Evolutionary conservation across 2,888 invertebrate species (phyloP), one percentile per base, ranked within the genome.

Genomic region (Leptothorax acervorum): DNA sequence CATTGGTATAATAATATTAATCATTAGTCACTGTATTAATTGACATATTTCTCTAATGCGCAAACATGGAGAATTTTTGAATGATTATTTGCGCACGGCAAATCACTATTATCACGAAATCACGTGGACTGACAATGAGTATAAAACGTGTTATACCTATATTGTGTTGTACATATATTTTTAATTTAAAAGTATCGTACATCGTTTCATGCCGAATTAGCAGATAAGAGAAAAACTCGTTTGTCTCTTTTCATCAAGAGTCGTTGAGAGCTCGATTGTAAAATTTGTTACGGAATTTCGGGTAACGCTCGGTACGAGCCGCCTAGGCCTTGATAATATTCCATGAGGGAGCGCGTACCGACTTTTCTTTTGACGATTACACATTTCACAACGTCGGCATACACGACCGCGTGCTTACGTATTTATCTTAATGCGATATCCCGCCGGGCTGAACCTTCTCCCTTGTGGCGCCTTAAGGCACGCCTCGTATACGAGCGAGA

Each of bases 381-480:
- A 66, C 71, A 48, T 73, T 62, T 84, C 48, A 45, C 68, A 62
- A 78, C 70, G 71, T 63, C 68, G 76, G 35, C 78, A 79, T 63
- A 78, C 66, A 51, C 79, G 79, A 55, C 82, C 55, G 75, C 82
- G 83, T 86, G 82, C 74, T 85, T 63, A 75, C 82, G 83, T 86
- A 88, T 88, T 87, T 87, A 88, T 86, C 81, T 84, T 83, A 86
- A 88, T 66, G 84, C 82, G 85, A 86, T 86, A 85, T 79, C 74
- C 65, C 83, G 35, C 48, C 31, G 45, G 63, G 51, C 23, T 48
- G 70, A 74, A 70, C 42, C 68, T 60, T 51, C 78, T 60, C 48
- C 65, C 66, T 81, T 42, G 84, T 78, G 57, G 45, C 35, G 60
- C 55, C 63, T 73, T 31, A 39, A 15, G 68, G 60, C 73, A 45